Evolutionary conservation across 2,113 vertebrate genomes (phyloP).

Genomic region (Brachypodius melanocephalos): DNA sequence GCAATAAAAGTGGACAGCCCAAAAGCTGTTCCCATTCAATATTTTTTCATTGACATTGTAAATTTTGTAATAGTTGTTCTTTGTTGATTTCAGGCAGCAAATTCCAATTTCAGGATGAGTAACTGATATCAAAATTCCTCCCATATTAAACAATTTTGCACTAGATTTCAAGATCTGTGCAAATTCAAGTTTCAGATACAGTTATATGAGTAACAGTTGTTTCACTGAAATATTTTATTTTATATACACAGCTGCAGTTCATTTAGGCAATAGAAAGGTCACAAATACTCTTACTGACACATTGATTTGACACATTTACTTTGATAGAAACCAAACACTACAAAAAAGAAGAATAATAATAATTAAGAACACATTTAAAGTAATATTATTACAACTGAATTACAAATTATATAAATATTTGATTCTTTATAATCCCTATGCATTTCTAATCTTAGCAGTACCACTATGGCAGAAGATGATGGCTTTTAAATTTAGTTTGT

Average conservation of each 20-base stretch:
- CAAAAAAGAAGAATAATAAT: slow-evolving; percentile 12
- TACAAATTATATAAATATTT: slow-evolving; percentile 5
- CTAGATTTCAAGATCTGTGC: neutral
- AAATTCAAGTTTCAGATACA: neutral
- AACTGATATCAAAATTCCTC: neutral
- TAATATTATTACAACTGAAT: slow-evolving; percentile 1
- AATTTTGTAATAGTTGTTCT: neutral
- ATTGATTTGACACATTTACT: slow-evolving; percentile 1
- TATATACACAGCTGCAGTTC: slow-evolving; percentile 33
- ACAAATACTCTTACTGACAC: slow-evolving; percentile 6
- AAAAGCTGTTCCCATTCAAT: neutral
- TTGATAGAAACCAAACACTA: slow-evolving; percentile 8
- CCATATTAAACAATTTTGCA: neutral
- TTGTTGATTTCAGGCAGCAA: neutral
- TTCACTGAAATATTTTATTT: slow-evolving; percentile 34
- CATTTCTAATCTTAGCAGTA: neutral
- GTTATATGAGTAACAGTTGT: neutral
- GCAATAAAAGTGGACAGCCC: neutral
- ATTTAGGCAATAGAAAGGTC: slow-evolving; percentile 39
- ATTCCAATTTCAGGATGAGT: neutral
- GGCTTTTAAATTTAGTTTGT: slow-evolving; percentile 8
- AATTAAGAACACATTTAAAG: slow-evolving; percentile 21
- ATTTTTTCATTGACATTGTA: neutral
- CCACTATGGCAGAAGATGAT: neutral
- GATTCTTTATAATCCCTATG: neutral